Conservation (phyloP, 2,113 vertebrate genomes). For the Nansenia antarctica region DNA sequence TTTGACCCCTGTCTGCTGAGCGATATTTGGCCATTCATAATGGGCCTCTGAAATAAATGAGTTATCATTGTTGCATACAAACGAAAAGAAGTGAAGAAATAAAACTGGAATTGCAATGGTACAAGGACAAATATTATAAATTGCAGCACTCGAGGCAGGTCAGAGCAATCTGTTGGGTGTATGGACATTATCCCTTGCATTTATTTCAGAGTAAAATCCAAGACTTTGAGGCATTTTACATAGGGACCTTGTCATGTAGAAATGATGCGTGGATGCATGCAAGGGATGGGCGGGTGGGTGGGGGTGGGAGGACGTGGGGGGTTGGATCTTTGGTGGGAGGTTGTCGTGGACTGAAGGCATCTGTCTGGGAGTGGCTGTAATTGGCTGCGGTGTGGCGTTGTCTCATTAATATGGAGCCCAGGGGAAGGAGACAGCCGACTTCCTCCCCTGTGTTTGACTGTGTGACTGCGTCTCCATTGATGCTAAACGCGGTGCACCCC, state of each 20-base stretch:
- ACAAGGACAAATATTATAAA: slow-evolving; percentile 4
- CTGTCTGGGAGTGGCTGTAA: slow-evolving; percentile 75
- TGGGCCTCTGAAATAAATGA: slow-evolving; percentile 20
- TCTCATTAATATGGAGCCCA: slow-evolving; percentile 79
- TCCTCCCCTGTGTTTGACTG: slow-evolving; percentile 73
- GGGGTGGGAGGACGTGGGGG: slow-evolving; percentile 16
- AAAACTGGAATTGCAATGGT: slow-evolving; percentile 10
- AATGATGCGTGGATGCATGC: slow-evolving; percentile 48
- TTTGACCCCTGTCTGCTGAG: slow-evolving; percentile 29
- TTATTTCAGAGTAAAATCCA: neutral
- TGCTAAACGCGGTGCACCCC: slow-evolving; percentile 67
- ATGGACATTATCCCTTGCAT: neutral
- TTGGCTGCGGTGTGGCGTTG: slow-evolving; percentile 69
- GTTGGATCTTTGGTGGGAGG: slow-evolving; percentile 44
- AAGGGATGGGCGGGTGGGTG: slow-evolving; percentile 30
- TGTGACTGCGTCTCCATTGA: slow-evolving; percentile 76
- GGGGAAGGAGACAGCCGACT: slow-evolving; percentile 73
- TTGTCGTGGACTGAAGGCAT: slow-evolving; percentile 71
- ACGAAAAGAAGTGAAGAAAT: slow-evolving; percentile 11
- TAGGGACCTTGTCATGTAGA: slow-evolving; percentile 24
- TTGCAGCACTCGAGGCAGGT: neutral
- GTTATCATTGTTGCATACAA: slow-evolving; percentile 12
- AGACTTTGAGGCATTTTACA: too few relatives aligned
- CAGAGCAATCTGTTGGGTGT: slow-evolving; percentile 2
- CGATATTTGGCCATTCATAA: slow-evolving; percentile 41